Conservation (phyloP, 1,140 invertebrate species). For the Trachymyrmex septentrionalis region DNA sequence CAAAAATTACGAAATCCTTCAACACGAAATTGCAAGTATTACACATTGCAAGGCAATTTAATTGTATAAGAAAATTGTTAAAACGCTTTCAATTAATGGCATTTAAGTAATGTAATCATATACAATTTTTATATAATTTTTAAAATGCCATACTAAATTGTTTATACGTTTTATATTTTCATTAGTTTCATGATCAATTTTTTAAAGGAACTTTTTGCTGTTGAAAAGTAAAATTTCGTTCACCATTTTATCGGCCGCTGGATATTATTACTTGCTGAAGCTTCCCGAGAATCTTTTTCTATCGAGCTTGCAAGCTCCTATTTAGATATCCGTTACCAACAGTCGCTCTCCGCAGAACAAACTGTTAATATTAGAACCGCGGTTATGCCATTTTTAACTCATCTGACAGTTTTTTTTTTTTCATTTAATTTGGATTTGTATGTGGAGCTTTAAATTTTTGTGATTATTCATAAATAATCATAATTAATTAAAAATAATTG, state of each 20-base stretch:
- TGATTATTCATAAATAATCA: no score
- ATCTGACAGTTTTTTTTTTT: no score
- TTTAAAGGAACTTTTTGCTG: not conserved
- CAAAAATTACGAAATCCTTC: not conserved
- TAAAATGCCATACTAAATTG: slow-evolving; percentile 1
- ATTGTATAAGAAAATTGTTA: not conserved
- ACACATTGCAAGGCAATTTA: not conserved
- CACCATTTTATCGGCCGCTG: slow-evolving; percentile 13
- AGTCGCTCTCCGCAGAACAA: not conserved
- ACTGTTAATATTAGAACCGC: not conserved
- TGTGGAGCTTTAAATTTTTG: no score
- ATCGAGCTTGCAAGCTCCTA: slow-evolving; percentile 1
- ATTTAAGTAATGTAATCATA: not conserved
- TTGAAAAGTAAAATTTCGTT: not conserved
- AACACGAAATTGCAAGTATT: slow-evolving; percentile 2
- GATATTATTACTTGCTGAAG: not conserved
- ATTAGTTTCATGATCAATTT: not conserved
- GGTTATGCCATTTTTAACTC: no score
- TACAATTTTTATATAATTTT: not conserved
- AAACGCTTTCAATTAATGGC: slow-evolving; percentile 14
- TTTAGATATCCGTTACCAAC: slow-evolving; percentile 10
- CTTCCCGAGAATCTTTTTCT: not conserved
- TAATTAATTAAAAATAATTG: no score
- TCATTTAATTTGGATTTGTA: no score
- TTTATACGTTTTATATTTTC: not conserved